These are phyloP conservation scores for rat (Rattus norvegicus) DNA, from an alignment of 2,113 vertebrate genomes.

Conservation along the genomic window DNA sequence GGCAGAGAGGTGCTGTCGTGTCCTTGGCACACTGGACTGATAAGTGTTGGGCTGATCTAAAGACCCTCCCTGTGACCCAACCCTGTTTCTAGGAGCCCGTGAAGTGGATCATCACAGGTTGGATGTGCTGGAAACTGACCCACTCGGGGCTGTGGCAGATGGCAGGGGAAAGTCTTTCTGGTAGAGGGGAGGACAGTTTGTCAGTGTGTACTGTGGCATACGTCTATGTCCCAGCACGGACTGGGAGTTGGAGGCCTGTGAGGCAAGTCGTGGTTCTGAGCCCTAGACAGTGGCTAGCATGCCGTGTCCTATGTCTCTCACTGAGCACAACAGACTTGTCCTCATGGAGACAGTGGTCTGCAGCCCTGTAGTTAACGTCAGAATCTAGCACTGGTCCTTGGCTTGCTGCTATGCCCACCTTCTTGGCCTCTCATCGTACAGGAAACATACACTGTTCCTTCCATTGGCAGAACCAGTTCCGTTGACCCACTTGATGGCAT, in stretches of 20 bases:
- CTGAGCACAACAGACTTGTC: background rate
- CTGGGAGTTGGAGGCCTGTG: background rate
- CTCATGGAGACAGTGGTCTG: background rate
- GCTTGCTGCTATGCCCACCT: background rate
- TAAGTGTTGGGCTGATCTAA: background rate
- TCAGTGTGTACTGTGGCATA: background rate
- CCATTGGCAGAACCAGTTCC: background rate
- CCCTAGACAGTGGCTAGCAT: background rate
- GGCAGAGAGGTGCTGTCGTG: rapidly evolving
- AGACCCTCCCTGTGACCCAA: background rate
- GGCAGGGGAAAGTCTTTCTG: background rate
- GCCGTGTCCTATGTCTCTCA: background rate
- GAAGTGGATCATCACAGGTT: too few relatives aligned
- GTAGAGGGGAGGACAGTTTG: background rate
- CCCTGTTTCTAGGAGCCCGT: background rate
- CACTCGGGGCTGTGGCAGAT: background rate
- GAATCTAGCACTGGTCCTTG: background rate
- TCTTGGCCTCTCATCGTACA: too few relatives aligned
- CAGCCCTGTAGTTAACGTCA: background rate
- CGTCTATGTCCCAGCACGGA: background rate
- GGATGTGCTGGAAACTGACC: background rate
- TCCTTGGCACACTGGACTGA: background rate
- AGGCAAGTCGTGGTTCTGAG: background rate
- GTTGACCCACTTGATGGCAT: background rate
- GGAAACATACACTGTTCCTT: background rate